Percentiles rank a stretch among this genome's conserved stretches.
Conservation (phyloP, 2,797 vertebrate species). For the Carapus acus region DNA sequence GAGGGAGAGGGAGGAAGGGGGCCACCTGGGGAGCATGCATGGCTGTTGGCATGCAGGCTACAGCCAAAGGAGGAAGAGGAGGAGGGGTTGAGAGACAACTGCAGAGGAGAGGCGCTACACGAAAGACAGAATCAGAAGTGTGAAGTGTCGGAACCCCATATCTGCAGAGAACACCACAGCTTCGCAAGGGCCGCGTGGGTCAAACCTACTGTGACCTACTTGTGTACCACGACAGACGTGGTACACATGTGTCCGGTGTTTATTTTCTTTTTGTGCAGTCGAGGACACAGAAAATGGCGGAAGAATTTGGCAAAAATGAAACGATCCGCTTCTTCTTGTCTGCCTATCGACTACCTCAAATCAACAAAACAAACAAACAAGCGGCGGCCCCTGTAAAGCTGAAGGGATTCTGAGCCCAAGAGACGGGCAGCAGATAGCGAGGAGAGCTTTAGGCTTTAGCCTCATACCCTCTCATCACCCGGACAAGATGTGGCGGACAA, state of each 20-base stretch:
- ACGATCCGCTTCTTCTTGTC: too few relatives aligned
- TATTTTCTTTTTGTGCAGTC: too few relatives aligned
- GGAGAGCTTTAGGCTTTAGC: constrained; percentile 48
- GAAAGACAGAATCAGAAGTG: neutral
- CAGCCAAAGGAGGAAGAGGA: too few relatives aligned
- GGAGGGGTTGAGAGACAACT: neutral
- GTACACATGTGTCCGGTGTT: too few relatives aligned
- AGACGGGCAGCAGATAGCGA: constrained; percentile 4
- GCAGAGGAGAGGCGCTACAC: constrained; percentile 24
- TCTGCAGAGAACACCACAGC: constrained; percentile 25
- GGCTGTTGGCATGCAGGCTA: too few relatives aligned
- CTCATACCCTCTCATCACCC: constrained; percentile 69
- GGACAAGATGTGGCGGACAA: constrained; percentile 80
- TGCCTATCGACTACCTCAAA: neutral
- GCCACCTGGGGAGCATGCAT: too few relatives aligned
- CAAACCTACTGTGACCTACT: too few relatives aligned
- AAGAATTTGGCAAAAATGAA: too few relatives aligned
- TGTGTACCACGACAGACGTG: too few relatives aligned
- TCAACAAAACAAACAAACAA: neutral
- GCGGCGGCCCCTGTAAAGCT: constrained; percentile 4
- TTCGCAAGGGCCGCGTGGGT: constrained; percentile 28
- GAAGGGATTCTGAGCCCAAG: neutral
- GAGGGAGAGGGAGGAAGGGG: too few relatives aligned
- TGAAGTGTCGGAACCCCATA: constrained; percentile 8
- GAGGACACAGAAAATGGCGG: too few relatives aligned